Percentiles rank a stretch among this genome's conserved stretches.
Conservation (phyloP, 1,140 invertebrate species). For the Pissodes strobi region DNA sequence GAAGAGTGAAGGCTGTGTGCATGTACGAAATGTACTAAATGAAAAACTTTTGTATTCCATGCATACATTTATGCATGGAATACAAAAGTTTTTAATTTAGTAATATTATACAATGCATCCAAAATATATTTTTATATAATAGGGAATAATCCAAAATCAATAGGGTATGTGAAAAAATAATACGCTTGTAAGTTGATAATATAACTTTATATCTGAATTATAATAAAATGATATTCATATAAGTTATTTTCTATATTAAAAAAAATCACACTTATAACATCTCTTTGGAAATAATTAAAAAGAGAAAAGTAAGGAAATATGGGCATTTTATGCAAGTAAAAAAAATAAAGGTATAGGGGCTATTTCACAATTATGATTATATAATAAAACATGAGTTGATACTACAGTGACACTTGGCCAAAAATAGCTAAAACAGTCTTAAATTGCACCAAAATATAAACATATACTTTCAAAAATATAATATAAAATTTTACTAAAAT, state of each 20-base stretch:
- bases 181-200: too few relatives aligned
- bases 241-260: constrained; percentile 46
- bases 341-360: constrained; percentile 22
- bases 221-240: constrained; percentile 51
- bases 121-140: too few relatives aligned
- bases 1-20: too few relatives aligned
- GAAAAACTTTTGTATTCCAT: too few relatives aligned
- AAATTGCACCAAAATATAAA: constrained; percentile 42
- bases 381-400: constrained; percentile 17
- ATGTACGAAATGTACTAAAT: too few relatives aligned
- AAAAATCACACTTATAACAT: constrained; percentile 53
- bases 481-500: constrained; percentile 31
- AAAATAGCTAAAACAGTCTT: constrained; percentile 41
- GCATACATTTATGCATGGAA: too few relatives aligned
- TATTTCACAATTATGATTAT: constrained; percentile 12
- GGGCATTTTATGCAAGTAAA: constrained; percentile 36
- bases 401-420: background rate
- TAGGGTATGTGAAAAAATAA: too few relatives aligned
- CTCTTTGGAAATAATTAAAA: constrained; percentile 53
- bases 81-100: too few relatives aligned
- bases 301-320: constrained; percentile 38
- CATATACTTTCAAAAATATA: constrained; percentile 22
- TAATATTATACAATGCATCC: too few relatives aligned
- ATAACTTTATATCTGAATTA: constrained; percentile 45
- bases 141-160: too few relatives aligned